Evolutionary conservation across 2,888 invertebrate species (phyloP).

Genomic region (Ashinkailepas kermadecensis): DNA sequence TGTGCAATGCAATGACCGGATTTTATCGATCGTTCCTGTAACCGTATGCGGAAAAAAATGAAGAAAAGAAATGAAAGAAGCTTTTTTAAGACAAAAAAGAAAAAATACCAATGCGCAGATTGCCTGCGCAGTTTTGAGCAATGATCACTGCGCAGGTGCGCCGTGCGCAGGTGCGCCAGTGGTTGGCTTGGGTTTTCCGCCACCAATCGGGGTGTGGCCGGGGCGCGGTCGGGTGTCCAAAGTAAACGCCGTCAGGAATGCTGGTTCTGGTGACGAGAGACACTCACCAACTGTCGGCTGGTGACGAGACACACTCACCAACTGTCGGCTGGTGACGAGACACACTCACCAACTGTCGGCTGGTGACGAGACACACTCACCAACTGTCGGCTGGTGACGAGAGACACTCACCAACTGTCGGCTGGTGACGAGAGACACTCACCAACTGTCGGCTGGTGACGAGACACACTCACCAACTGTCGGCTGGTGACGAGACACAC

Average conservation of each 20-base stretch:
- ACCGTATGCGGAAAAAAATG: too few species aligned
- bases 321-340: background rate
- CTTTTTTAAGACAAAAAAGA: too few species aligned
- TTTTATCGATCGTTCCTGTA: too few species aligned
- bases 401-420: background rate
- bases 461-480: background rate
- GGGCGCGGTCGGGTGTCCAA: background rate
- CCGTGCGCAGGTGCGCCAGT: too few species aligned
- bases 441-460: background rate
- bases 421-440: background rate
- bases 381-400: background rate
- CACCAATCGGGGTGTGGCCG: too few species aligned
- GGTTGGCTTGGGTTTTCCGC: too few species aligned
- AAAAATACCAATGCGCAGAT: too few species aligned
- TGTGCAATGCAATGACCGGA: too few species aligned
- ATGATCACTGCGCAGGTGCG: too few species aligned
- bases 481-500: background rate
- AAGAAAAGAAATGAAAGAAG: too few species aligned
- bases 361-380: background rate
- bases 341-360: background rate
- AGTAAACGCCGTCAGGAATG: conserved; percentile 2
- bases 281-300: background rate
- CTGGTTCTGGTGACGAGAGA: background rate
- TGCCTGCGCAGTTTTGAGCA: too few species aligned
- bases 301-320: background rate